Base-by-base conservation (phyloP, 2,797 vertebrate genomes). In the Enteromius mattozi region DNA sequence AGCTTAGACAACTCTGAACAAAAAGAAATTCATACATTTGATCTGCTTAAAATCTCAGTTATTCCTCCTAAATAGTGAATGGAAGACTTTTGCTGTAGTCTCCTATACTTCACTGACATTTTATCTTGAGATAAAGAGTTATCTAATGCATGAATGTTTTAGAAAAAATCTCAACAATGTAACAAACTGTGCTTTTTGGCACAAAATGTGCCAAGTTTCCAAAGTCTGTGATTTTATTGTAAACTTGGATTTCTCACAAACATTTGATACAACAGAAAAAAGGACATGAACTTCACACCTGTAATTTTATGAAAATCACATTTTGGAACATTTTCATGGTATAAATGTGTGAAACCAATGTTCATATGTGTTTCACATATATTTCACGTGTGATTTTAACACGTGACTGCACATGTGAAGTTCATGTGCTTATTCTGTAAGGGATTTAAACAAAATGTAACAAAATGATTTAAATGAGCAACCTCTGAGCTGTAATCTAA, bases 171-270 rank as follows among this genome's bases (percentile, higher is more conserved):
- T 56, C 16, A 45, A 78, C 6, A 35, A 35, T 21, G 17, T 35
- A 35, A 75, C 30, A 75, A 54, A 56, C 72, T 54, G 71, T 51
- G 47, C 17, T 51, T 12, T 9, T 51, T 19, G 24, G 27, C 59
- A 61, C 27, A 63, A 63, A 63, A 54, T 21, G 3, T 33, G 19
- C 49, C 30, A 54, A 37, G 49, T 35, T 75, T 21, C 17, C 49
- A 54, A 54, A 75, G 71, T 54, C 72, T 75, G 47, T 54, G 47
- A n/a, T 56, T 45, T 63, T 45, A 33, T 47, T 66, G 16, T 33
- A 4, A 80, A n/a, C 2, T n/a, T 3, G 8, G 21, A 70, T 71
- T 70, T 42, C 35, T 56, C 2, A 8, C 51, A 51, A 27, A 27
- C n/a, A 42, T 77, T 14, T 76, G 51, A 24, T 2, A 40, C 4